Conservation (phyloP, 2,888 invertebrate genomes). For the Willowsia nigromaculata region DNA sequence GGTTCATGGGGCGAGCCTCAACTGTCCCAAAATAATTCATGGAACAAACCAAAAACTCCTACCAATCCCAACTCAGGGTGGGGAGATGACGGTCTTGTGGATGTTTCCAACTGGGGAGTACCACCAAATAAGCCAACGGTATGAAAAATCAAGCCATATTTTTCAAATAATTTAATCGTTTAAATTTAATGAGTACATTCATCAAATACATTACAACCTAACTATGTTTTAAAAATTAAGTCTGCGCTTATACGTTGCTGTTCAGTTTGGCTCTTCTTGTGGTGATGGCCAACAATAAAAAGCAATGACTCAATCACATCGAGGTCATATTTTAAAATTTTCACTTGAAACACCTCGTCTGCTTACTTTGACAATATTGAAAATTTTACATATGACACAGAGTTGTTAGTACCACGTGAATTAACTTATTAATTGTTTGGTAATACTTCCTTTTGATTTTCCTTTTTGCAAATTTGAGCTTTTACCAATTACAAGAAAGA, state of each 20-base stretch:
- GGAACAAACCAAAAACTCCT: constrained; percentile 81
- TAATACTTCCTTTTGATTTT: not conserved
- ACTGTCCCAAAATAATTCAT: constrained; percentile 79
- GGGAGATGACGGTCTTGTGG: constrained; percentile 84
- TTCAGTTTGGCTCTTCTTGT: constrained; percentile 66
- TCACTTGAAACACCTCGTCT: not conserved
- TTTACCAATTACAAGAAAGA: not conserved
- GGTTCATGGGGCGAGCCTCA: constrained; percentile 79
- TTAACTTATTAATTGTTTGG: constrained; percentile 18
- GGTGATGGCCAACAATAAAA: constrained; percentile 64
- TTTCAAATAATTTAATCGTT: not conserved
- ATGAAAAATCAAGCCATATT: constrained; percentile 10
- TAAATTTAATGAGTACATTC: not conserved
- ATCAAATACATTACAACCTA: not conserved
- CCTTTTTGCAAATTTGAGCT: not conserved
- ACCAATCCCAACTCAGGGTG: constrained; percentile 80
- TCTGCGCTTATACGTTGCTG: constrained; percentile 49
- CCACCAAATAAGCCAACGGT: constrained; percentile 82
- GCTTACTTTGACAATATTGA: not conserved
- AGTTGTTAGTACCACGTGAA: constrained; percentile 20
- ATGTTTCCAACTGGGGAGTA: constrained; percentile 85
- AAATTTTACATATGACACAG: constrained; percentile 1
- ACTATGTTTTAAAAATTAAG: not conserved
- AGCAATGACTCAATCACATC: constrained; percentile 68
- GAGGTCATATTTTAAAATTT: constrained; percentile 28